These are phyloP conservation scores for Amblyteles armatorius DNA, from an alignment of 2,888 invertebrate species.

Conservation along the genomic window DNA sequence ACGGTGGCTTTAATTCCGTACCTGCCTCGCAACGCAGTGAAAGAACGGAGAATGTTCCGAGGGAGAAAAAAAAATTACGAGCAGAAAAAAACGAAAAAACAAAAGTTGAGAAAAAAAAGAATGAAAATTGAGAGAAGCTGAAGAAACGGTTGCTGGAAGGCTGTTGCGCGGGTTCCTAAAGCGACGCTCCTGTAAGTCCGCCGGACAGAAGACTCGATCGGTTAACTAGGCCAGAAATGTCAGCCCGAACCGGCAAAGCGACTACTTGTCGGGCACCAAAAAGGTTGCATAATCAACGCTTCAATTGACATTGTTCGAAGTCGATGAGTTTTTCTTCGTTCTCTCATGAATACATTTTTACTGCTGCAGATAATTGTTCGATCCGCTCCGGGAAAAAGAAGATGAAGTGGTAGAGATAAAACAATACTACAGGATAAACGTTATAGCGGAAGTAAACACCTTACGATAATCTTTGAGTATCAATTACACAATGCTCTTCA, in stretches of 20 bases:
- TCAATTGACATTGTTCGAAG: slow-evolving; percentile 65
- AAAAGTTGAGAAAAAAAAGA: neutral
- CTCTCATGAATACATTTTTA: slow-evolving; percentile 30
- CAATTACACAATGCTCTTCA: slow-evolving; percentile 34
- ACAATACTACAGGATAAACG: slow-evolving; percentile 7
- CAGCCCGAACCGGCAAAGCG: slow-evolving; percentile 5
- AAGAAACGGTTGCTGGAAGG: slow-evolving; percentile 57
- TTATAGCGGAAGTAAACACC: slow-evolving; percentile 36
- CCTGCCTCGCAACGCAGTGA: neutral
- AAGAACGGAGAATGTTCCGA: slow-evolving; percentile 9
- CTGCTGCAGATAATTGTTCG: neutral
- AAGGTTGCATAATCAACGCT: slow-evolving; percentile 58
- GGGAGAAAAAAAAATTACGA: slow-evolving; percentile 27
- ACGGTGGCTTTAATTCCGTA: slow-evolving; percentile 36
- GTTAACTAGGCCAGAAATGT: slow-evolving; percentile 56
- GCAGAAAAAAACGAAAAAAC: neutral
- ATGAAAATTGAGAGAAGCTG: slow-evolving; percentile 1
- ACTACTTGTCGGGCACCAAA: neutral
- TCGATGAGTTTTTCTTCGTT: slow-evolving; percentile 52
- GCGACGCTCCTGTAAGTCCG: slow-evolving; percentile 5
- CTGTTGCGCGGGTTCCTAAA: slow-evolving; percentile 53
- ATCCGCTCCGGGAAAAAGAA: slow-evolving; percentile 24
- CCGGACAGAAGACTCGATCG: slow-evolving; percentile 28
- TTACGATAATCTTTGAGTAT: slow-evolving; percentile 35
- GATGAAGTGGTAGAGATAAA: slow-evolving; percentile 11